phyloP scores from a whole-genome alignment of 2,113 vertebrate species.

The Xiphophorus maculatus region DNA sequence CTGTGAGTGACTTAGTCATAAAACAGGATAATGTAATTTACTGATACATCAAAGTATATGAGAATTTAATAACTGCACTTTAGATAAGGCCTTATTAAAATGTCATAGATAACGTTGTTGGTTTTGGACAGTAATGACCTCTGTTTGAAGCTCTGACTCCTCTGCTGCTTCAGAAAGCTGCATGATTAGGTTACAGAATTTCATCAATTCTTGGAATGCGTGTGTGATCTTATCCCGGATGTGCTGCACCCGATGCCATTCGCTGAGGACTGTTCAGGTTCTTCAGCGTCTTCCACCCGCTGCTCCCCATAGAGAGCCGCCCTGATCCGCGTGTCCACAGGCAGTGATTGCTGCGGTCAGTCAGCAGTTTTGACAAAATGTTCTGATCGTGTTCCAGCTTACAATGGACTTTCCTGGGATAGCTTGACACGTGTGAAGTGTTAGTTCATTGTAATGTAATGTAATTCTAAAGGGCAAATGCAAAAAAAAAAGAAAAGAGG shows the following conservation, averaged over 20 bases:
- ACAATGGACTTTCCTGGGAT: too few species aligned
- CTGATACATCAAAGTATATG: neutral
- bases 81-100: neutral
- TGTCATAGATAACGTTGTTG: neutral
- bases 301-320: neutral
- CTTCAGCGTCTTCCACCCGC: neutral
- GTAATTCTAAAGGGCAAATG: neutral
- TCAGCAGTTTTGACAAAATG: neutral
- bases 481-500: neutral
- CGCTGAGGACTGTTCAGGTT: neutral
- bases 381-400: too few species aligned
- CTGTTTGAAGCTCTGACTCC: neutral
- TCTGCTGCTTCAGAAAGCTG: neutral
- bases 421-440: too few species aligned
- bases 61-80: neutral
- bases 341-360: neutral
- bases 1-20: too few species aligned
- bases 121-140: neutral
- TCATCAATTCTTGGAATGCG: neutral
- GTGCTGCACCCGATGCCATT: neutral
- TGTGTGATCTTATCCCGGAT: neutral
- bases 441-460: too few species aligned
- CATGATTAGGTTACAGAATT: neutral
- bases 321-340: neutral
- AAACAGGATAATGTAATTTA: neutral